Conservation (phyloP, 2,797 vertebrate species). For the Schizopygopsis pylzovi region DNA sequence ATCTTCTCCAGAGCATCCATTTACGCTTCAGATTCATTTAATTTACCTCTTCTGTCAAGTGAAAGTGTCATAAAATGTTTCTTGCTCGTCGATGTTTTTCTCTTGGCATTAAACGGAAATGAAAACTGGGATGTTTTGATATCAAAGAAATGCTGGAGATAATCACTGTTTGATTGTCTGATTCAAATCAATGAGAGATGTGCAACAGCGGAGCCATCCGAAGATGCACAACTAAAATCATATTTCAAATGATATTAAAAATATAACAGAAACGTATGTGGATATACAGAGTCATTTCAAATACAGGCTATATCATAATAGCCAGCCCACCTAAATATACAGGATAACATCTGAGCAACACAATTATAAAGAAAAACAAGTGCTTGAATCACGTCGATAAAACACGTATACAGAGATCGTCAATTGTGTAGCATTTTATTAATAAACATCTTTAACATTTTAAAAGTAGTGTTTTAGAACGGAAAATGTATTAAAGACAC, state of each 20-base stretch:
- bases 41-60: not conserved
- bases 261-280: not conserved
- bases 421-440: not conserved
- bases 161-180: slow-evolving; percentile 64
- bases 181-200: slow-evolving; percentile 60
- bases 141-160: slow-evolving; percentile 51
- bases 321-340: not conserved
- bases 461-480: not conserved
- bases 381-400: not conserved
- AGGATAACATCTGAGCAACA: not conserved
- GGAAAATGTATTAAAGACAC: not conserved
- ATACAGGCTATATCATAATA: not conserved
- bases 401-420: not conserved
- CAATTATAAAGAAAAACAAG: not conserved
- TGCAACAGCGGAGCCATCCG: slow-evolving; percentile 65
- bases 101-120: slow-evolving; percentile 20
- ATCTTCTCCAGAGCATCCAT: not conserved
- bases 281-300: not conserved
- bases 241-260: not conserved
- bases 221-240: slow-evolving; percentile 36
- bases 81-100: not conserved
- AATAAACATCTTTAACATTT: not conserved
- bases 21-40: not conserved
- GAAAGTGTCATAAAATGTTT: not conserved
- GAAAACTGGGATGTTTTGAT: slow-evolving; percentile 55